phyloP scores from a whole-genome alignment of 2,113 vertebrate genomes.

The Misgurnus mizolepis region DNA sequence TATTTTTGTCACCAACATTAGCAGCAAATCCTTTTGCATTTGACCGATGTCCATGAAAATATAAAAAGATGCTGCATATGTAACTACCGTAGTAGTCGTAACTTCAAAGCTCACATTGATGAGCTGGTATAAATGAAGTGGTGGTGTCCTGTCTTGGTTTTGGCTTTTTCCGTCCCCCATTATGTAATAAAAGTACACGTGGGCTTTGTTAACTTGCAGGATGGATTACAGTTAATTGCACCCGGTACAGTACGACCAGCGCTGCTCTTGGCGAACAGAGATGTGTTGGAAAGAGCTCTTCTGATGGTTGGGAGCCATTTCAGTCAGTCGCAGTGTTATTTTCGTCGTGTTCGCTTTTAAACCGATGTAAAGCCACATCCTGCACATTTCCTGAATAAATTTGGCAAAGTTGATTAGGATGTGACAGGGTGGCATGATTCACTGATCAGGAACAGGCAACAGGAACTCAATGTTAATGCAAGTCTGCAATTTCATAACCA shows the following conservation, averaged over 20 bases:
- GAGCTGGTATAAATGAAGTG: conserved; percentile 9
- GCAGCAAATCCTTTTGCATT: neutral
- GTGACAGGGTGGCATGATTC: neutral
- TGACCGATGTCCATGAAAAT: neutral
- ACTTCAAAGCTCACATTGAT: conserved; percentile 3
- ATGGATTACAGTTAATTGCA: conserved; percentile 37
- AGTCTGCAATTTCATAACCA: too few species aligned
- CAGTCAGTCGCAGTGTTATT: conserved; percentile 20
- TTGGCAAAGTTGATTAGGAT: neutral
- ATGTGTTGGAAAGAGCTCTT: conserved; percentile 18
- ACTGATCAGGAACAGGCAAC: too few species aligned
- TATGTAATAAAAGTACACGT: conserved; percentile 36
- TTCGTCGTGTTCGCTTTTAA: conserved; percentile 6
- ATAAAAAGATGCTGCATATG: neutral
- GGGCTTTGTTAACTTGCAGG: conserved; percentile 30
- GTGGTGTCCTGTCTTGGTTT: neutral
- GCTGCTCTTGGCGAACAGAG: conserved; percentile 28
- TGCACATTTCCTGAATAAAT: neutral
- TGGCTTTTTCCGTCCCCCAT: neutral
- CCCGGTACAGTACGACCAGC: conserved; percentile 26
- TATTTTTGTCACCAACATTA: conserved; percentile 11
- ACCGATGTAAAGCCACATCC: neutral
- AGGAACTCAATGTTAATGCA: too few species aligned
- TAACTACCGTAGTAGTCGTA: conserved; percentile 21
- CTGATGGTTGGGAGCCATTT: conserved; percentile 33